These are phyloP conservation scores for Myrmophylax atrothorax DNA, from an alignment of 2,113 vertebrate genomes.

Conservation along the genomic window DNA sequence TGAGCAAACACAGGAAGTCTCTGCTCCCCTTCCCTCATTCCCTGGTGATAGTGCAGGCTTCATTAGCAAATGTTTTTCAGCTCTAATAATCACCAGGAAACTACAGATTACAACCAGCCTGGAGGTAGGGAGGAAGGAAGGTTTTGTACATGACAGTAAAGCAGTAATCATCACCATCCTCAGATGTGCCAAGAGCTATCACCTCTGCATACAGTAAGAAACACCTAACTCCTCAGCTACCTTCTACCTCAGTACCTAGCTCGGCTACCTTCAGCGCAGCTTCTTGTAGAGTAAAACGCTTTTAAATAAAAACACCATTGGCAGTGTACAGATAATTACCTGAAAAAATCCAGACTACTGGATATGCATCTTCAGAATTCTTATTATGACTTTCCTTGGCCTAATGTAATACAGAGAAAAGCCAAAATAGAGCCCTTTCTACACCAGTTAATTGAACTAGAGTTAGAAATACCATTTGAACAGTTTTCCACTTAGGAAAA, in stretches of 20 bases:
- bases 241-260: neutral
- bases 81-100: slow-evolving; percentile 13
- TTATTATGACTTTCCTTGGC: neutral
- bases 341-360: neutral
- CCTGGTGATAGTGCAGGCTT: neutral
- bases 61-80: slow-evolving; percentile 15
- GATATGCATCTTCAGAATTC: neutral
- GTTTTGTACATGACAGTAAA: neutral
- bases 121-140: neutral
- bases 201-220: neutral
- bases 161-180: neutral
- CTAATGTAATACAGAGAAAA: neutral
- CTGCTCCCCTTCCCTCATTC: neutral
- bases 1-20: neutral
- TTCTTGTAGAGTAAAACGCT: neutral
- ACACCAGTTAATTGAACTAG: neutral
- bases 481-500: neutral
- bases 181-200: neutral
- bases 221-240: neutral
- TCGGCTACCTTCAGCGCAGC: neutral
- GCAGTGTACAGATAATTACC: neutral
- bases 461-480: neutral
- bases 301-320: neutral
- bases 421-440: neutral
- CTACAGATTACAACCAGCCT: neutral